Evolutionary conservation across 2,113 vertebrate genomes (phyloP).

Genomic region (Cygnus atratus): DNA sequence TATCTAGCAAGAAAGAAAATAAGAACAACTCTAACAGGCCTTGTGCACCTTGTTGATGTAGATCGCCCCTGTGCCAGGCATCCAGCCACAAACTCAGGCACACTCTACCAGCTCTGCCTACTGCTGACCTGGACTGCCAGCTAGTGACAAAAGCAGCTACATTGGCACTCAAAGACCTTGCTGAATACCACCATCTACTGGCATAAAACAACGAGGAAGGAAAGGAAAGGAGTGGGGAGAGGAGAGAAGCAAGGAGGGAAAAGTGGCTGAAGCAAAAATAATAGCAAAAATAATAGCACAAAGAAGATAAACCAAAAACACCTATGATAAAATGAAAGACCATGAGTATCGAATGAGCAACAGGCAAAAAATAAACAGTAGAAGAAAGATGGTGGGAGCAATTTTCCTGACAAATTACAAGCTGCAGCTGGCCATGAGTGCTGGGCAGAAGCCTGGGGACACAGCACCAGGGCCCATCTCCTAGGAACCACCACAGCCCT

Average conservation of each 20-base stretch:
- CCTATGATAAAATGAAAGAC: not conserved
- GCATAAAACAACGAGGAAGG: not conserved
- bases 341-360: not conserved
- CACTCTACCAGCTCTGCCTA: not conserved
- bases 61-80: not conserved
- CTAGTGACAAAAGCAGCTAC: not conserved
- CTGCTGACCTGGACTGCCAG: not conserved
- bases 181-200: conserved; percentile 50
- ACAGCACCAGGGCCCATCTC: not conserved
- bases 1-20: not conserved
- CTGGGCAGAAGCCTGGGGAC: not conserved
- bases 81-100: not conserved
- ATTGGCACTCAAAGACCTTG: not conserved
- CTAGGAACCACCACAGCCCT: not conserved
- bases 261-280: not conserved
- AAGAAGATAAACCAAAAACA: not conserved
- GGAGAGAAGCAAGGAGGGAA: not conserved
- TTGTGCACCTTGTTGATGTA: not conserved
- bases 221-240: not conserved
- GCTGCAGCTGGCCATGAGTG: not conserved
- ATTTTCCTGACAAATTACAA: not conserved
- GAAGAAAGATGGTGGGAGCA: not conserved
- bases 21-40: not conserved
- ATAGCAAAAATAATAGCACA: not conserved
- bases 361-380: not conserved